Evolutionary conservation across 2,113 vertebrate species (phyloP), one percentile per base, ranked within the genome.

Genomic region (Oryzias melastigma): DNA sequence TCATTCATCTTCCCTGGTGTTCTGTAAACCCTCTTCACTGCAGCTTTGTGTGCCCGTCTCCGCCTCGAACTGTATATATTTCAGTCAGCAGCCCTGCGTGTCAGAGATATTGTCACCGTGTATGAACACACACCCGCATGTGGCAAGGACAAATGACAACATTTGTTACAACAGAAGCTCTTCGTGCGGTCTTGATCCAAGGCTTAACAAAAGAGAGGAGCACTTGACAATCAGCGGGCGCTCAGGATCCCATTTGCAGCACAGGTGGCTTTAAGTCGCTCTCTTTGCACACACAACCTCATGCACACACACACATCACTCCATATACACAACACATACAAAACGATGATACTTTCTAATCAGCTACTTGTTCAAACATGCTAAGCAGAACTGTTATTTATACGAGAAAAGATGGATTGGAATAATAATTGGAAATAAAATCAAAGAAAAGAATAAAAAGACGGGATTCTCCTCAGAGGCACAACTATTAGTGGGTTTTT

Each of bases 381-480:
- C 84, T 85, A 72, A 67, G 77, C 84, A 73, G 77, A 85, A 71
- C 81, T 7, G 77, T 12, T 12, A 12, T 35, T 35, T 10, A 35
- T 35, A 8, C 12, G 35, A 35, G 10, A 2, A 35, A 35, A 12
- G 10, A 80, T 53, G 84, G 80, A 66, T 61, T 66, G 55, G 45
- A 12, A 50, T 53, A 35, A 54, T 61, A 62, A 71, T 44, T 29
- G 16, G 51, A 79, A 62, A 77, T 46, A 52, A 54, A 63, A 18
- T 18, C 62, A 61, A 0, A 4, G n/a, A 65, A 43, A 49, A 74
- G 56, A 78, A 42, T 22, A n/a, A 7, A n/a, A 40, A 15, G 42
- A 27, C 13, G 40, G 15, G 22, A 43, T 62, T 20, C 18, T 25
- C 40, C 10, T n/a, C 10, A 35, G 8, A 35, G 29, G 8, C 1